Evolutionary conservation across 2,113 vertebrate genomes (phyloP).

Genomic region (Rhodinocichla rosea): DNA sequence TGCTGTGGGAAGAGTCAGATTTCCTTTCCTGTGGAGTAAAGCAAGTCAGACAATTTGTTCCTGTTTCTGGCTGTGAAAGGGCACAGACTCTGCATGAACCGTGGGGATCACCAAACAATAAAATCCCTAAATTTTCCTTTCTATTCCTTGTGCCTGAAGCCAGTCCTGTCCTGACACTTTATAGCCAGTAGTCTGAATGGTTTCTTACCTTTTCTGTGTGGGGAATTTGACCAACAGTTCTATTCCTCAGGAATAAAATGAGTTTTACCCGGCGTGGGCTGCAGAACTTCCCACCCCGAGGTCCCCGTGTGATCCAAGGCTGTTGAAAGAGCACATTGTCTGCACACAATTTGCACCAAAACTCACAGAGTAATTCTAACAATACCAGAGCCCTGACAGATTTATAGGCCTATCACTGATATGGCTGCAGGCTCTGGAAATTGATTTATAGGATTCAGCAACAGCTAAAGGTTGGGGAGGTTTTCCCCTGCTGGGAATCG

Average conservation of each 20-base stretch:
- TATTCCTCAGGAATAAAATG: not conserved
- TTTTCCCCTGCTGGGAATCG: not conserved
- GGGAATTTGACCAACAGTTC: not conserved
- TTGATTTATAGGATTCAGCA: not conserved
- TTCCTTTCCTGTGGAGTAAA: not conserved
- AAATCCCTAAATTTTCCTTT: not conserved
- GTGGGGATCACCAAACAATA: not conserved
- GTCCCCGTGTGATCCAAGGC: not conserved
- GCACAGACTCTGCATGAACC: not conserved
- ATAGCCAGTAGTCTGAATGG: not conserved
- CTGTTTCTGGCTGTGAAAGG: not conserved
- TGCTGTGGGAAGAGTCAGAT: not conserved
- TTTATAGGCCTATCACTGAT: not conserved
- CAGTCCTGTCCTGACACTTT: not conserved
- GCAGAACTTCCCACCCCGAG: not conserved
- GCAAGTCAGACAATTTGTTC: not conserved
- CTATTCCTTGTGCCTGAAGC: not conserved
- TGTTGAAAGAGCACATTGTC: conserved; percentile 20
- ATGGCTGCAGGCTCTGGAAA: not conserved
- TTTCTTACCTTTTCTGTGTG: not conserved
- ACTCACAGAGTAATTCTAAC: not conserved
- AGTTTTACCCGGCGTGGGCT: not conserved
- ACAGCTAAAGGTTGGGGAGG: not conserved
- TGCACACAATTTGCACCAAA: not conserved
- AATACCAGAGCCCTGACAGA: not conserved